Evolutionary conservation across 2,888 invertebrate species (phyloP), one percentile per base, ranked within the genome.

Genomic region (Listrodromus nycthemerus): DNA sequence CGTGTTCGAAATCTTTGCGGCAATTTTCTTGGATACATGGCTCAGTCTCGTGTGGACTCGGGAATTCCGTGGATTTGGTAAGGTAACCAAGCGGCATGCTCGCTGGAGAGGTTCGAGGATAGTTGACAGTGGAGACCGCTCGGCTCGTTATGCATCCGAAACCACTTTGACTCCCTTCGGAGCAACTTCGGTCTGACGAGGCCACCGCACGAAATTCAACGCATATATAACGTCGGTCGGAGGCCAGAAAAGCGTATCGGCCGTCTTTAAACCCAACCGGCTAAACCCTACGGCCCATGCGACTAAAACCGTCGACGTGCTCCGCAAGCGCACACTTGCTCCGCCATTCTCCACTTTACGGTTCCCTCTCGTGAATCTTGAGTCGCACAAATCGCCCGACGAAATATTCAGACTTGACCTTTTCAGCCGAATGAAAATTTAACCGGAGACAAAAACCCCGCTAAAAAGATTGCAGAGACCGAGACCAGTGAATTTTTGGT

Each of bases 141-240:
- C 71, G 65, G 55, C 70, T 71, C 52, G 78, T 77, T 77, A 77
- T 69, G 27, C 71, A 65, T 65, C 45, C 78, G 65, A 63, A 71
- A 24, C 65, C 78, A 65, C 63, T 79, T 65, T 70, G 52, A 65
- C 52, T 65, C 65, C 71, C 71, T 27, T 52, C 71, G 71, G 70
- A 79, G 52, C 52, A n/a, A 70, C 63, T 71, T 63, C 41, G 71
- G 71, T 50, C 41, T 45, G 30, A 48, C 78, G 33, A 41, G n/a
- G 30, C 61, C 33, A 63, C 55, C 58, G 55, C 41, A 61, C 48
- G 21, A 45, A 58, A 33, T 61, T 55, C 69, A 21, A 10, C 58
- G 33, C 48, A 55, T 21, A 55, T 21, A 55, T 55, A 55, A 55
- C 55, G 10, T 21, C 24, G 21, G 21, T 55, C 24, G 10, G 13